Evolutionary conservation across 2,888 invertebrate species (phyloP), one percentile per base, ranked within the genome.

Genomic region (Lypha dubia): DNA sequence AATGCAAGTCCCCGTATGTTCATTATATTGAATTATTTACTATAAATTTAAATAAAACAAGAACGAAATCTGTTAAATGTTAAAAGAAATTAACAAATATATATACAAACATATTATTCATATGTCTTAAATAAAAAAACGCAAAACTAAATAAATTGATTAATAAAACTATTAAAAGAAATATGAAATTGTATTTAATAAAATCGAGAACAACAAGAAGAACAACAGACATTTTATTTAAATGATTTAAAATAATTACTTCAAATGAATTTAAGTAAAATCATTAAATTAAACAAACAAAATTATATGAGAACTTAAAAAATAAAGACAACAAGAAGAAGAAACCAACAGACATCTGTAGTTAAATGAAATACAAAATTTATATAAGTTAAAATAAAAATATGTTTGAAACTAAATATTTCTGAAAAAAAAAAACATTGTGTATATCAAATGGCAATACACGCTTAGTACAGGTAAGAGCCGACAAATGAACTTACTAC

Each of bases 381-480:
- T 91, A 91, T 88, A 91, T 91, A 88, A 88, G 88, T 90, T 91
- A 90, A 89, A 89, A 89, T 90, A 91, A 90, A 90, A 90, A 90
- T 84, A 84, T 90, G 90, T 90, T 90, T 90, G 88, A 90, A 91
- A 90, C 89, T 88, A 88, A 87, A 81, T 75, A 81, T 75, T 70
- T 63, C 62, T 62, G 56, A 75, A 76, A 63, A 77, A 70, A 65
- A 77, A 60, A 8, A 22, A 44, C 70, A 70, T 32, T 62, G 77
- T 68, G 28, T 71, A 68, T 63, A 58, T 63, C 46, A 88, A 28
- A 63, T 53, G 35, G 24, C 13, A 63, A 49, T 7, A 35, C 5
- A n/a, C n/a, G n/a, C n/a, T n/a, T 8, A 6, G 17, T 20, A 1
- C 22, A 44, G 67, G 81, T 68, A 44, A 75, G 80, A n/a, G n/a